phyloP scores from a whole-genome alignment of 2,888 invertebrate genomes.

The Geophilus truncorum region DNA sequence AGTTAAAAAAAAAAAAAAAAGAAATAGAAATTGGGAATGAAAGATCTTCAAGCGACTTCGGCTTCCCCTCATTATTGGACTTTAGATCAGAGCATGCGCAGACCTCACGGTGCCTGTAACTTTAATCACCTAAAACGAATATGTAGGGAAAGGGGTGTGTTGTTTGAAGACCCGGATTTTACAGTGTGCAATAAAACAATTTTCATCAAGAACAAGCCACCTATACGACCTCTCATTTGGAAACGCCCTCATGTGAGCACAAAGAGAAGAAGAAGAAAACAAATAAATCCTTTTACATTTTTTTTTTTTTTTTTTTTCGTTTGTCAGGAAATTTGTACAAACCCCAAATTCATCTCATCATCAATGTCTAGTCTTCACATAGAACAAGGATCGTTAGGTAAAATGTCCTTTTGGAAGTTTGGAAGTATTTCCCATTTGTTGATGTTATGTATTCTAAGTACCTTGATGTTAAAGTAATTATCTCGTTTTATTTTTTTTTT shows the following conservation, averaged over 20 bases:
- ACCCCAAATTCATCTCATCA: slow-evolving; percentile 57
- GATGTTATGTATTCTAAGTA: neutral
- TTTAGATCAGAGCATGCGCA: slow-evolving; percentile 32
- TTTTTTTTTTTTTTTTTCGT: slow-evolving; percentile 34
- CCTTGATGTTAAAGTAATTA: too few species aligned
- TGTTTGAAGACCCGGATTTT: slow-evolving; percentile 62
- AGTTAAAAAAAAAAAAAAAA: neutral
- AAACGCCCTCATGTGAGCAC: slow-evolving; percentile 62
- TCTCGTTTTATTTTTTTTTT: neutral
- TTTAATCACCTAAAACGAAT: slow-evolving; percentile 55
- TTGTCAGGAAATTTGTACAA: slow-evolving; percentile 61
- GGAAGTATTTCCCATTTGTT: neutral
- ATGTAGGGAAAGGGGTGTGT: slow-evolving; percentile 56
- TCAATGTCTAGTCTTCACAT: slow-evolving; percentile 51
- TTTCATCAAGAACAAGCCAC: slow-evolving; percentile 55
- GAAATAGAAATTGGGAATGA: too few species aligned
- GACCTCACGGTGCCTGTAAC: slow-evolving; percentile 42
- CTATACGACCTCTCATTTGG: slow-evolving; percentile 59
- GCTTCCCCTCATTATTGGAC: slow-evolving; percentile 2
- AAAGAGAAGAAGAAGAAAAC: neutral
- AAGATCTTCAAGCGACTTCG: neutral
- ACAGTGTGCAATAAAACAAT: slow-evolving; percentile 56
- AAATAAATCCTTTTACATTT: neutral
- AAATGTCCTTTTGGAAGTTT: neutral
- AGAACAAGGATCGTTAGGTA: slow-evolving; percentile 56